Evolutionary conservation across 2,797 vertebrate species (phyloP).

Genomic region (Phrynocephalus guinanensis): DNA sequence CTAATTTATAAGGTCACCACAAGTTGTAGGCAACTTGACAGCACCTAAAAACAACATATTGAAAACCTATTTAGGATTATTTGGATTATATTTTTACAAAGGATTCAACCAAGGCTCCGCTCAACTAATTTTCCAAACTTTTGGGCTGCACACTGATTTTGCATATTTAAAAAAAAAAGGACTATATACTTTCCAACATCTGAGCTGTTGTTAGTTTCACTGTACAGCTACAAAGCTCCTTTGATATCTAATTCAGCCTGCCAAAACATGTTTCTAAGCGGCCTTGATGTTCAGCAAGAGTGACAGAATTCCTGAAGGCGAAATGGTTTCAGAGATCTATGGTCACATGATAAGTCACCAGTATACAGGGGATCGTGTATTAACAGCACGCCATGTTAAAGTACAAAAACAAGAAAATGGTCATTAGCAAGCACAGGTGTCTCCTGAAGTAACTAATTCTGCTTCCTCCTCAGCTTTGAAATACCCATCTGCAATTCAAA

Average conservation of each 20-base stretch:
- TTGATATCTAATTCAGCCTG: conserved; percentile 37
- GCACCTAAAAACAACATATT: no score
- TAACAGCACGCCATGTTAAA: conserved; percentile 26
- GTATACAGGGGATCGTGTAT: background rate
- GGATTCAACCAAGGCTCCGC: background rate
- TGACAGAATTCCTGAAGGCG: conserved; percentile 22
- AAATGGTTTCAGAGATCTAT: conserved; percentile 19
- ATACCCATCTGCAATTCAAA: conserved; percentile 10
- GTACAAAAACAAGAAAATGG: conserved; percentile 6
- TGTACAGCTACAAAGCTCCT: conserved; percentile 32
- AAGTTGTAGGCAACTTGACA: no score
- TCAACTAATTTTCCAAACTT: background rate
- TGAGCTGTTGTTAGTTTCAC: conserved; percentile 7
- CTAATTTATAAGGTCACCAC: no score
- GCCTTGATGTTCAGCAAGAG: conserved; percentile 28
- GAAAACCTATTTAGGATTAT: no score
- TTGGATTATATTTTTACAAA: background rate
- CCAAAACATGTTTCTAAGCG: conserved; percentile 48
- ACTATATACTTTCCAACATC: background rate
- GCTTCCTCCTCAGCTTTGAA: background rate
- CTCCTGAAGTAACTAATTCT: conserved; percentile 42
- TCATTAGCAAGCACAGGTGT: conserved; percentile 16
- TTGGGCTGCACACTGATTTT: background rate
- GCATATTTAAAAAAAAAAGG: background rate
- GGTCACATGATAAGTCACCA: conserved; percentile 32